Evolutionary conservation across 1,140 invertebrate species (phyloP).

Genomic region (Scylla paramamosain): DNA sequence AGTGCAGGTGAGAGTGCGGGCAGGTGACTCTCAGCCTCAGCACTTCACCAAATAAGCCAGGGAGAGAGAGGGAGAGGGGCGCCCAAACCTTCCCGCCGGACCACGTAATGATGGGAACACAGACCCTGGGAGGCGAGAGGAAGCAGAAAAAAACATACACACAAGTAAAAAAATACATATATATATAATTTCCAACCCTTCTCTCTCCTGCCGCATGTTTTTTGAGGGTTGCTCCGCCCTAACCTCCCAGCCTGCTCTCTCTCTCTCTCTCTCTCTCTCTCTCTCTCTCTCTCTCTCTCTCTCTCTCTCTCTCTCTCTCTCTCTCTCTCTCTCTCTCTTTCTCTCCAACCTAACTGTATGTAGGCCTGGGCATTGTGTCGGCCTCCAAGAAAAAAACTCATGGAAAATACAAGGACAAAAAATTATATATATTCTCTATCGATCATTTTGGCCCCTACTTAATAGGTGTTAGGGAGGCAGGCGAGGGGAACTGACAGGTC

Average conservation of each 20-base stretch:
- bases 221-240: not conserved
- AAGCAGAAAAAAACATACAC: not conserved
- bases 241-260: not conserved
- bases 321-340: not conserved
- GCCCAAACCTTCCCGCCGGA: not conserved
- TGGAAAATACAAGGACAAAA: conserved; percentile 13
- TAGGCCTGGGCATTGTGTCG: conserved; percentile 53
- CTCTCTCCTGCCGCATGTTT: conserved; percentile 10
- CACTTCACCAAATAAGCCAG: not conserved
- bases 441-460: not conserved
- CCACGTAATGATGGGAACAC: conserved; percentile 5
- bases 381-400: not conserved
- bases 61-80: not conserved
- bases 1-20: not conserved
- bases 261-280: too few species aligned
- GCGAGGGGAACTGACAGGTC: not conserved
- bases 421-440: conserved; percentile 23
- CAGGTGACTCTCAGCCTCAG: not conserved
- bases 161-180: conserved; percentile 24
- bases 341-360: not conserved
- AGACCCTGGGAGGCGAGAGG: not conserved
- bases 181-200: conserved; percentile 56
- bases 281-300: not conserved
- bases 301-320: too few species aligned
- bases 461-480: not conserved